Evolutionary conservation across 2,888 invertebrate genomes (phyloP), one percentile per base, ranked within the genome.

Genomic region (Erynnis tages): DNA sequence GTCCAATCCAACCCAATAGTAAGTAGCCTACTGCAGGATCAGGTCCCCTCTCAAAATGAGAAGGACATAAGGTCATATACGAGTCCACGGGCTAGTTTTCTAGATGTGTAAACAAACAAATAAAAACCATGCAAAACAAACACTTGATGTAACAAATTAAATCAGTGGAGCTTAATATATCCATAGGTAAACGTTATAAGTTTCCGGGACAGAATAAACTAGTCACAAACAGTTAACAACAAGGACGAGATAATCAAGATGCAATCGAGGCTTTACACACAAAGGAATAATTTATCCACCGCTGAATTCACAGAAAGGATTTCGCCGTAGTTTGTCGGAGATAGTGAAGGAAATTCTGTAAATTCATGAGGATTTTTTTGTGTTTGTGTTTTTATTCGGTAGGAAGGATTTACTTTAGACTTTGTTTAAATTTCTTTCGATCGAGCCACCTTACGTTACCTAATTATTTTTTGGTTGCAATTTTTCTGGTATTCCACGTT

Each of bases 221-320:
- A 21, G 11, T 34, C 32, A 23, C 13, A 11, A 25, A 13, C 38
- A 10, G 37, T 32, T 48, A 29, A 40, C n/a, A n/a, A n/a, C n/a
- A 41, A 49, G 41, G 10, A 11, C 32, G 17, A 34, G 49, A 49
- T 49, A 49, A 34, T 43, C 34, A 49, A 49, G 41, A 49, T 43
- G 27, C 41, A 41, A 49, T 49, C 34, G 17, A 27, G 41, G 14
- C 37, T 30, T 14, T 35, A 41, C 17, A 43, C 23, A 49, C 49
- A 49, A 49, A 49, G 41, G 41, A 49, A 49, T 49, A 49, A 41
- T 49, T 49, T 49, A 41, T 34, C 41, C 40, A 25, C 34, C 34
- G 19, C 25, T 34, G 46, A 16, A 8, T 34, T 49, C 25, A 25
- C 49, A 13, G 11, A 34, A 16, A 34, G 41, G 34, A 19, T 43